A percentile compares a stretch with the other conserved stretches of the same genome.
These are phyloP conservation scores for Leptobrachium ailaonicum DNA, from an alignment of 2,113 vertebrate genomes.

Conservation along the genomic window DNA sequence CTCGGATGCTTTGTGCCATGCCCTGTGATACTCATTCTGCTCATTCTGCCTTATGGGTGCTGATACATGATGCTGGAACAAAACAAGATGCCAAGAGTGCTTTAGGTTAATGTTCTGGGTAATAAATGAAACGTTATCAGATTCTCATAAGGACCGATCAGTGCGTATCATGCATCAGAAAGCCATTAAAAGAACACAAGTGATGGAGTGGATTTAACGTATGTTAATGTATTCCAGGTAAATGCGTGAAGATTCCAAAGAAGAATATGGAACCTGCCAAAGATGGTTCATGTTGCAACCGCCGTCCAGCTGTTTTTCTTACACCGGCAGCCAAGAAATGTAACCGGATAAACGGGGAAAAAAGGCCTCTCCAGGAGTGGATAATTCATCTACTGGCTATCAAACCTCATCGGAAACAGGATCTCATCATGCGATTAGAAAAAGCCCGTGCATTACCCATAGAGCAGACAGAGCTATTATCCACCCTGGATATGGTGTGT, in stretches of 20 bases:
- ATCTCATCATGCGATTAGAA: conserved; percentile 70
- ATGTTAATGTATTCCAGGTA: conserved; percentile 55
- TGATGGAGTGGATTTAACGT: background rate
- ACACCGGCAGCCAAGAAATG: conserved; percentile 55
- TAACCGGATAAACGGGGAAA: conserved; percentile 56
- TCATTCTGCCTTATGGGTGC: no score
- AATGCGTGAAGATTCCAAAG: conserved; percentile 68
- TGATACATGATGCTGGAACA: no score
- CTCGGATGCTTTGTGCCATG: no score
- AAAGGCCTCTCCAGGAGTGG: conserved; percentile 66
- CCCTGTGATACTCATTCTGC: no score
- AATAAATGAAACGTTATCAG: no score
- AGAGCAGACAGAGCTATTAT: conserved; percentile 65
- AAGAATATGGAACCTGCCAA: conserved; percentile 56
- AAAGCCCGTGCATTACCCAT: conserved; percentile 63
- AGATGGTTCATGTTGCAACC: conserved; percentile 50
- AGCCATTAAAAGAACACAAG: no score
- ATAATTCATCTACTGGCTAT: conserved; percentile 70
- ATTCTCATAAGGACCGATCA: no score
- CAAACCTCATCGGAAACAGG: conserved; percentile 70
- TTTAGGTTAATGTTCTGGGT: no score
- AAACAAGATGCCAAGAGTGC: no score
- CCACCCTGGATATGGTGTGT: conserved; percentile 73
- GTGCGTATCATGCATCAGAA: no score
- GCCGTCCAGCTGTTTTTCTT: conserved; percentile 40